These are phyloP conservation scores for Whitmania pigra DNA, from an alignment of 1,140 invertebrate genomes.

Conservation along the genomic window DNA sequence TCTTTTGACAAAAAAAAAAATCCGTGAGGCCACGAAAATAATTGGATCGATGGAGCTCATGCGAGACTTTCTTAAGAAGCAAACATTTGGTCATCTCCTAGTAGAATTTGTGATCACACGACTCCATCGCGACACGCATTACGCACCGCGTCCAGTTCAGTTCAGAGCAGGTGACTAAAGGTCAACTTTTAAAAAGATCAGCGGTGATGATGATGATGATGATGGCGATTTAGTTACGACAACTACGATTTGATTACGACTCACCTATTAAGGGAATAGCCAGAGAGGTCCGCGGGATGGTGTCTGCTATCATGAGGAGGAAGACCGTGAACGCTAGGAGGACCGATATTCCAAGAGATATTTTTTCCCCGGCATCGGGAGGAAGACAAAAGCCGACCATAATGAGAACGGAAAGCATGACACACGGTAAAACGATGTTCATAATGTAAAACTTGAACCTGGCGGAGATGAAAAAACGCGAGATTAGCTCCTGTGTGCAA, in stretches of 20 bases:
- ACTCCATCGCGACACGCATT: too few relatives aligned
- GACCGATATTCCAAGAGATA: conserved; percentile 25
- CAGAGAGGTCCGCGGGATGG: conserved; percentile 22
- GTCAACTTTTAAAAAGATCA: not conserved
- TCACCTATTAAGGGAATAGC: conserved; percentile 22
- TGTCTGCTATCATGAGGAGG: conserved; percentile 24
- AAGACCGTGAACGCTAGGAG: conserved; percentile 25
- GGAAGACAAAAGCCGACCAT: conserved; percentile 29
- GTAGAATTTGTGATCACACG: too few relatives aligned
- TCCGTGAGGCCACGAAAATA: too few relatives aligned
- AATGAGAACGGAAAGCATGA: conserved; percentile 23
- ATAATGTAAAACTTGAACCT: conserved; percentile 25
- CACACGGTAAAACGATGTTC: conserved; percentile 24
- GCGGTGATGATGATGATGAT: conserved; percentile 2
- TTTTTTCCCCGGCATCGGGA: conserved; percentile 25
- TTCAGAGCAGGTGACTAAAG: not conserved
- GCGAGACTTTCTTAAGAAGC: too few relatives aligned
- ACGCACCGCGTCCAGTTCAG: too few relatives aligned
- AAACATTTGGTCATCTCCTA: too few relatives aligned
- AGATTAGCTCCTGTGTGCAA: conserved; percentile 35
- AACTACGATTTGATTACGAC: not conserved
- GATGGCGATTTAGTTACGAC: not conserved
- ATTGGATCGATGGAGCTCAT: too few relatives aligned
- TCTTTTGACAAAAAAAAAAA: too few relatives aligned
- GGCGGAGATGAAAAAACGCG: conserved; percentile 33